Evolutionary conservation across 1,140 invertebrate genomes (phyloP), one percentile per base, ranked within the genome.

Genomic region (Scaptodrosophila lebanonensis): DNA sequence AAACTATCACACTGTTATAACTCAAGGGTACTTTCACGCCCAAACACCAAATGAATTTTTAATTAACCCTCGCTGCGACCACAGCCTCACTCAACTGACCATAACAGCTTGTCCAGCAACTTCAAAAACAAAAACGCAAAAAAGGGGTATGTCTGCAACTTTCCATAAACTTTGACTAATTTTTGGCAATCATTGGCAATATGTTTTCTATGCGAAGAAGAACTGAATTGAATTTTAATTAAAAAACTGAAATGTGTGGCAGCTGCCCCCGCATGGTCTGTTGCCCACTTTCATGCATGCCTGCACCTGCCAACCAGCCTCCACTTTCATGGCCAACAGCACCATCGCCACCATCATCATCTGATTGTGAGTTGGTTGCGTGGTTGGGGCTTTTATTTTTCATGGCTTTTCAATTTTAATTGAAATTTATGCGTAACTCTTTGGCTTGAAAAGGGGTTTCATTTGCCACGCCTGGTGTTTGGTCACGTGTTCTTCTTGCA

Each of bases 371-470:
- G 40, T 51, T 36, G 29, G 17, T 15, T 44, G 29, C 7, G 44
- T 2, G 1, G 17, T n/a, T 32, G 20, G 33, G 20, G 17, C 0
- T 39, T 62, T 39, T 67, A 75, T 70, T 70, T 82, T 82, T 70
- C 75, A 82, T 82, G 75, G 75, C 69, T 75, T 82, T 82, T 75
- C 69, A 63, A 82, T 82, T 82, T 75, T 83, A 82, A 82, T 82
- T 82, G 76, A 82, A 82, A 82, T 82, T 82, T 82, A 82, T 83
- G 76, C 75, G 22, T 76, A 48, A 42, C 36, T 18, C 53, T 20
- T 3, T 33, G 35, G 4, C 9, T 38, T 6, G n/a, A 39, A 67
- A 66, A 71, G 62, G 71, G 57, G 64, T 66, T n/a, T n/a, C n/a
- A n/a, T n/a, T n/a, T 56, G 56, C 30, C 39, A 29, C 6, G 8